A percentile compares a stretch with the other conserved stretches of the same genome.
phyloP scores from a whole-genome alignment of 2,888 invertebrate genomes.

The Drosophila putrida region DNA sequence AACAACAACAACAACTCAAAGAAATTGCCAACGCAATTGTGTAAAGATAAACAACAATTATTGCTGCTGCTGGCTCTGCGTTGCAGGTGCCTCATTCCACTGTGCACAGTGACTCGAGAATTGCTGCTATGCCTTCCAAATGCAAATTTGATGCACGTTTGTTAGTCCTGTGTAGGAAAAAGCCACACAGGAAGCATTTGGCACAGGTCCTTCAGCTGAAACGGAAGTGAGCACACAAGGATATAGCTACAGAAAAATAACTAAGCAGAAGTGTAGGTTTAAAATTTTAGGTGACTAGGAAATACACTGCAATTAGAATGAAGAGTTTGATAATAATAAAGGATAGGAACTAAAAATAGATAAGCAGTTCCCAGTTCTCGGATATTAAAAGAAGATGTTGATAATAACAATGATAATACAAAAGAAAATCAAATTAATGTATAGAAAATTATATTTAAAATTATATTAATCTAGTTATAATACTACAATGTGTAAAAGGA shows the following conservation, averaged over 20 bases:
- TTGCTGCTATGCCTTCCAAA: constrained; percentile 46
- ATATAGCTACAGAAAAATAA: constrained; percentile 18
- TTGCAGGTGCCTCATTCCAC: constrained; percentile 32
- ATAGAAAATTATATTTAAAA: no score
- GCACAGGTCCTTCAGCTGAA: constrained; percentile 40
- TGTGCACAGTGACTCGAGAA: constrained; percentile 50
- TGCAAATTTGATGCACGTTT: constrained; percentile 70
- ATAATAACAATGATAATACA: background rate
- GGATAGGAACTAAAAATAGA: no score
- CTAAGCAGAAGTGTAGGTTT: background rate
- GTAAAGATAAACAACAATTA: constrained; percentile 84
- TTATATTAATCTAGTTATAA: no score
- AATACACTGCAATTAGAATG: constrained; percentile 31
- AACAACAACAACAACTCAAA: constrained; percentile 58
- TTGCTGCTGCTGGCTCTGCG: constrained; percentile 70
- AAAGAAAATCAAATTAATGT: background rate
- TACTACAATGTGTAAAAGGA: no score
- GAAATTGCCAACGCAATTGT: constrained; percentile 80
- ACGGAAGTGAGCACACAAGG: constrained; percentile 61
- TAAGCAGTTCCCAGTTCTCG: no score
- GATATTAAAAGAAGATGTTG: no score
- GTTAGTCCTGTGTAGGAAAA: constrained; percentile 28
- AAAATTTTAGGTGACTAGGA: constrained; percentile 19
- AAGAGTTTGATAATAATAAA: no score
- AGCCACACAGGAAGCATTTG: constrained; percentile 64